Percentiles rank a stretch among this genome's conserved stretches.
Evolutionary conservation across 2,888 invertebrate genomes (phyloP).

Genomic region (Biston betularia): DNA sequence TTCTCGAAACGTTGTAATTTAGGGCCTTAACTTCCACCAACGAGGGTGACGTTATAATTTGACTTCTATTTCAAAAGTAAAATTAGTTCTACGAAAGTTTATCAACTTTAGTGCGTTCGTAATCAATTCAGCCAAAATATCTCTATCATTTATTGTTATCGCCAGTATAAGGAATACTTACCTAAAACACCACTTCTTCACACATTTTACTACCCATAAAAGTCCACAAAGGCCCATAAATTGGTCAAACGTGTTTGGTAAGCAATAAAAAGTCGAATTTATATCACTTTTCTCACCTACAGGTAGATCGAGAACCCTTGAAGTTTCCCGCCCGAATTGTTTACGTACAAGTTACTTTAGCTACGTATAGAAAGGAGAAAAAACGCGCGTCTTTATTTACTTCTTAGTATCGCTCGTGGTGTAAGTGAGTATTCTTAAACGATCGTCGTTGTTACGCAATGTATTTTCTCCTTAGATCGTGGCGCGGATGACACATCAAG

Average conservation of each 20-base stretch:
- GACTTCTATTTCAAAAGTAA: too few relatives aligned
- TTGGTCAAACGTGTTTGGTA: constrained; percentile 34
- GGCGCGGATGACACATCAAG: too few relatives aligned
- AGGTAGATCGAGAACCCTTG: constrained; percentile 7
- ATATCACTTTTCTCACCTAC: constrained; percentile 25
- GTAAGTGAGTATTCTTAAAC: too few relatives aligned
- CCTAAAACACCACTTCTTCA: constrained; percentile 18
- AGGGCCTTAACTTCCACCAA: too few relatives aligned
- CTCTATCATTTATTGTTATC: constrained; percentile 9
- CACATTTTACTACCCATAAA: constrained; percentile 29
- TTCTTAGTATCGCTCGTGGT: not conserved
- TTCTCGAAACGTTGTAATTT: too few relatives aligned
- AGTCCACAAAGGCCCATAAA: constrained; percentile 26
- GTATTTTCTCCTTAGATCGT: too few relatives aligned
- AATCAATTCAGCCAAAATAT: constrained; percentile 3
- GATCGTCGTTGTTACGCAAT: too few relatives aligned
- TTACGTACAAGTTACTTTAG: constrained; percentile 8
- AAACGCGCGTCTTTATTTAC: constrained; percentile 13
- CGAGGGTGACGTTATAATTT: too few relatives aligned
- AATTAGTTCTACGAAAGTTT: not conserved
- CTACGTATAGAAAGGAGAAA: not conserved
- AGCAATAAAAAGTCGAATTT: constrained; percentile 31
- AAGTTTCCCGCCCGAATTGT: constrained; percentile 4
- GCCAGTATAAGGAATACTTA: constrained; percentile 4
- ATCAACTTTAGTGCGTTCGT: not conserved